Evolutionary conservation across 2,797 vertebrate genomes (phyloP), one percentile per base, ranked within the genome.

Genomic region (Eremophila alpestris): DNA sequence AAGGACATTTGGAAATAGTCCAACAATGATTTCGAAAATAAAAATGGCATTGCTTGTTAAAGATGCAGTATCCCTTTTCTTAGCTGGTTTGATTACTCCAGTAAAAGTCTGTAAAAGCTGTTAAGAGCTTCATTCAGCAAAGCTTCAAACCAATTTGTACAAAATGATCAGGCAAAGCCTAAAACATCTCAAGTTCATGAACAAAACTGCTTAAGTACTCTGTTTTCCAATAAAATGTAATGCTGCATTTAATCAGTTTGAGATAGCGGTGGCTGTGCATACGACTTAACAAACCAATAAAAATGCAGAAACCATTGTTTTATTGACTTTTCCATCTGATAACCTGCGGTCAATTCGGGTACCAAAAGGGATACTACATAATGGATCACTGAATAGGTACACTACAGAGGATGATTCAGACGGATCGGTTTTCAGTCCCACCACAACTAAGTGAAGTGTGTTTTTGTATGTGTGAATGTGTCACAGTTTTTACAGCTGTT

Each of bases 61-160:
- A 97, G 97, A 97, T 98, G 98, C 97, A 98, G 97, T 98, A 98
- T 98, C 97, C 98, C 98, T 98, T 98, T 98, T 98, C 97, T 97
- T 89, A 94, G 77, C 68, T 91, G 95, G 74, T 93, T 96, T 94
- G 94, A 92, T 97, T 97, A 97, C 89, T 97, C 93, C 83, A 88
- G 86, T 73, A 87, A 92, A 96, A 91, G 78, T 93, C 97, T 82
- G 71, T 79, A 83, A 83, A 80, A 96, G 89, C 91, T 94, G 59
- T 82, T 88, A 93, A 93, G 78, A 94, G 89, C 95, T 97, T 94
- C 63, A 94, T 88, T 96, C 64, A 70, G n/a, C 54, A 94, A 89
- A 95, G 89, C 87, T 86, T 94, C 92, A 95, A 97, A 96, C 38
- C 87, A 94, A 92, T 97, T 95, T 97, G 93, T 74, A 95, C 54